Evolutionary conservation across 2,113 vertebrate species (phyloP), one percentile per base, ranked within the genome.

Genomic region (Kryptolebias marmoratus): DNA sequence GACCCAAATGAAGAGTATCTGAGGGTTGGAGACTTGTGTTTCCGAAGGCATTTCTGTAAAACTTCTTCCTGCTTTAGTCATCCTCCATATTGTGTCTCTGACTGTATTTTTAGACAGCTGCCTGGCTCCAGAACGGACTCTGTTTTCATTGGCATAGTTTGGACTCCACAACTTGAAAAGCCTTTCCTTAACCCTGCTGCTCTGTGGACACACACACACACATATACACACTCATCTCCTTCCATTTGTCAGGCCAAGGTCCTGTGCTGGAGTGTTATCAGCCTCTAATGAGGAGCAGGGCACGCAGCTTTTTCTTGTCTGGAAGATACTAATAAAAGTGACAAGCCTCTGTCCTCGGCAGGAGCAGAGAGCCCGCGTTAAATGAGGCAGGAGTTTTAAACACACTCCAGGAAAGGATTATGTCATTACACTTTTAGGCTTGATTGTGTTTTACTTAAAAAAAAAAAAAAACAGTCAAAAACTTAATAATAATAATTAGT

Each of bases 101-200:
- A 64, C 81, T 85, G 75, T 92, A 91, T 91, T 93, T 91, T 89
- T 88, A 90, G 87, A 90, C 88, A 89, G 87, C 86, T 84, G 89
- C 82, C 82, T 80, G 89, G 88, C 90, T 93, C 88, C 85, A 77
- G 66, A 63, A 74, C 13, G 45, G 82, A 88, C 86, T 88, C 81
- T 92, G 89, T 91, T 91, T 91, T 91, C 90, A 90, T 89, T 91
- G 88, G 90, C 88, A 89, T 91, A 88, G 86, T 88, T 91, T 80
- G 72, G 85, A 88, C 83, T 83, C 81, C 80, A 73, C 87, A 79
- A 91, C 87, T 91, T 91, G 89, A 90, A 91, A 91, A 90, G 81
- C 87, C 81, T 89, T 88, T 73, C 81, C 86, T 88, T 88, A 90
- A 90, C 90, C 89, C 84, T 78, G 70, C 71, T 30, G 68, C 81